Evolutionary conservation across 2,888 invertebrate species (phyloP).

Genomic region (Conus canariensis): DNA sequence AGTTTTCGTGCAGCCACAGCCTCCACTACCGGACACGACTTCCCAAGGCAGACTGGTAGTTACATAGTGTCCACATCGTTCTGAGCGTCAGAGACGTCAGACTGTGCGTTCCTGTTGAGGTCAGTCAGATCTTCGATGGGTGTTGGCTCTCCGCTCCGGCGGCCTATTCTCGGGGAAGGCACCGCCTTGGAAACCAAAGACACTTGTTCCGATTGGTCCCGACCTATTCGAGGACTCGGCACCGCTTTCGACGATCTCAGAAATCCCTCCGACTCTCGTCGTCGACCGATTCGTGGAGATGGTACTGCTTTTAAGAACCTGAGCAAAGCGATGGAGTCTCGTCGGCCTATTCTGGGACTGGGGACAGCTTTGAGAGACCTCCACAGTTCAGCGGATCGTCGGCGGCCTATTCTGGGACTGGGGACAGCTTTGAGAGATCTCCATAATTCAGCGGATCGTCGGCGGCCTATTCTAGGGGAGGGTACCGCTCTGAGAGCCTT

Average conservation of each 20-base stretch:
- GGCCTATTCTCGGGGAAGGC: not conserved
- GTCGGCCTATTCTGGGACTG: not conserved
- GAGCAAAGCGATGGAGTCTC: not conserved
- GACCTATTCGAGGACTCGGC: not conserved
- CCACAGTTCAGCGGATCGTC: not conserved
- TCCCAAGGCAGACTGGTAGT: too few species aligned
- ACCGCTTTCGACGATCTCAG: not conserved
- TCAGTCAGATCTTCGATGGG: not conserved
- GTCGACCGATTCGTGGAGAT: not conserved
- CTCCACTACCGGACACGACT: not conserved
- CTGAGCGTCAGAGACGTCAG: not conserved
- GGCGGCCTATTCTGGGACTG: not conserved
- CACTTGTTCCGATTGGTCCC: not conserved
- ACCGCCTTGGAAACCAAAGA: not conserved
- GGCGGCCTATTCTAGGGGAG: not conserved
- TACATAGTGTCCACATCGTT: too few species aligned
- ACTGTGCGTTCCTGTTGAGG: not conserved
- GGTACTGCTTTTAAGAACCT: not conserved
- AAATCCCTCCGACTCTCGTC: not conserved
- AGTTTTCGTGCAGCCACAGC: not conserved
- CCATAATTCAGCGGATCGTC: not conserved
- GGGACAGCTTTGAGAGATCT: not conserved
- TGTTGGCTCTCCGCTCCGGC: not conserved
- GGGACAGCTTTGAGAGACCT: not conserved
- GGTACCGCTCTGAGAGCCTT: not conserved